Base-by-base conservation (phyloP, 2,797 vertebrate genomes). In the Cryptoblepharus egeriae region DNA sequence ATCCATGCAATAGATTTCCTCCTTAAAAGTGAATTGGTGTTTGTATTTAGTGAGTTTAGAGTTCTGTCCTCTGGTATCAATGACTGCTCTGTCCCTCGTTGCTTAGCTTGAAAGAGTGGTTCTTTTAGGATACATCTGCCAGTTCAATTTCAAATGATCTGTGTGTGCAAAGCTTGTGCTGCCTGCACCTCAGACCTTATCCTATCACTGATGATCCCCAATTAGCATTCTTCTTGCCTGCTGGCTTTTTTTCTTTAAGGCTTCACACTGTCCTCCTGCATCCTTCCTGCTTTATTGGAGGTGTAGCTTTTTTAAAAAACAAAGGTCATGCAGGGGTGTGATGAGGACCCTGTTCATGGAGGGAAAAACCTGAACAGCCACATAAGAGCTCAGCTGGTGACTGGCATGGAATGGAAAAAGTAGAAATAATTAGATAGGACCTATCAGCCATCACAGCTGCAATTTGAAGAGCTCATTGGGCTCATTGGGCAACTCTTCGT, bases 11-110 rank as follows among this genome's bases (percentile, higher is more conserved):
- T 71, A 75, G 35, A 42, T 80, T 79, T 67, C 18, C 58, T 76
- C 52, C 45, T 49, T n/a, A 70, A 61, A 45, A 61, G 67, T 52
- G 63, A 57, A 76, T 63, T 64, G 49, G 24, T 65, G 60, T 15
- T 70, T 80, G 32, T 80, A 39, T 79, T 75, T 70, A 69, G 57
- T 5, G 1, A 32, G 3, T 4, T 65, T 65, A 37, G 30, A 69
- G 18, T 58, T n/a, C 60, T 9, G 16, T 78, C 76, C 85, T 87
- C 71, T 80, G 30, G 22, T 26, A 5, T 69, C 82, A 79, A 74
- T 79, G 55, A 16, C 63, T 68, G 32, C 67, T 84, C 30, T 84
- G 71, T 75, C 76, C 49, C 16, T 22, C 20, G 11, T 35, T 68
- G 35, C 24, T 3, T 39, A 22, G 37, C n/a, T 75, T 84, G 77